Percentiles rank a stretch among this genome's conserved stretches.
Evolutionary conservation across 2,888 invertebrate species (phyloP).

Genomic region (Agrilus mali): DNA sequence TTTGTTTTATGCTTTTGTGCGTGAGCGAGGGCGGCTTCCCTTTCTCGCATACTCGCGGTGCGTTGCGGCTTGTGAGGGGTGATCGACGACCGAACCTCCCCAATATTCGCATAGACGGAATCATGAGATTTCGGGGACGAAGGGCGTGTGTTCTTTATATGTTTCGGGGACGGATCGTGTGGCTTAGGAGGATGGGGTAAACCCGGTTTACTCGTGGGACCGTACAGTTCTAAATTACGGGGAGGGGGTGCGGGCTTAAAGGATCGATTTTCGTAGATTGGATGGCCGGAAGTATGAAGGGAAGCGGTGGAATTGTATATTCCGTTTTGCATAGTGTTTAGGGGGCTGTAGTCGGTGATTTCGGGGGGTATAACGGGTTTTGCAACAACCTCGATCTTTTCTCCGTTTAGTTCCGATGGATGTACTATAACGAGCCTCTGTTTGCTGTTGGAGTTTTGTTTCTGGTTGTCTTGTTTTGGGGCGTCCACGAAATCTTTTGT

Average conservation of each 20-base stretch:
- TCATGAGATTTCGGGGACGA: constrained; percentile 25
- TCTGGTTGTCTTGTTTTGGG: constrained; percentile 38
- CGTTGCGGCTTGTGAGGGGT: constrained; percentile 70
- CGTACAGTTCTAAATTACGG: constrained; percentile 43
- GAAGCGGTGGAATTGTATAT: constrained; percentile 10
- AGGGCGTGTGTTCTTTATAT: constrained; percentile 31
- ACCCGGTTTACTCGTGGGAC: constrained; percentile 48
- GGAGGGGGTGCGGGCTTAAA: constrained; percentile 57
- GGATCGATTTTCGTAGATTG: constrained; percentile 12
- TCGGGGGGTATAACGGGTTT: constrained; percentile 14
- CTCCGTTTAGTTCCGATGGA: constrained; percentile 73
- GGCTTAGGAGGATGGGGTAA: constrained; percentile 61
- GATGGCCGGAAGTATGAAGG: constrained; percentile 11
- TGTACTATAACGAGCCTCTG: constrained; percentile 77
- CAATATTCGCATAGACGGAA: constrained; percentile 71
- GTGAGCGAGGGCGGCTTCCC: constrained; percentile 52
- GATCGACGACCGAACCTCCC: constrained; percentile 71
- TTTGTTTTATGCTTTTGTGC: constrained; percentile 18
- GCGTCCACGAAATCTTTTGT: constrained; percentile 44
- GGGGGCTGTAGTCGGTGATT: no score
- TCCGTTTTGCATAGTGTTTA: no score
- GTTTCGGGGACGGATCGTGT: constrained; percentile 47
- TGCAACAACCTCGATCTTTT: constrained; percentile 62
- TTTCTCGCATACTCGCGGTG: constrained; percentile 75
- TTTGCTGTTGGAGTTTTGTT: constrained; percentile 48